phyloP scores from a whole-genome alignment of 2,888 invertebrate species.

The Eretmocerus hayati region DNA sequence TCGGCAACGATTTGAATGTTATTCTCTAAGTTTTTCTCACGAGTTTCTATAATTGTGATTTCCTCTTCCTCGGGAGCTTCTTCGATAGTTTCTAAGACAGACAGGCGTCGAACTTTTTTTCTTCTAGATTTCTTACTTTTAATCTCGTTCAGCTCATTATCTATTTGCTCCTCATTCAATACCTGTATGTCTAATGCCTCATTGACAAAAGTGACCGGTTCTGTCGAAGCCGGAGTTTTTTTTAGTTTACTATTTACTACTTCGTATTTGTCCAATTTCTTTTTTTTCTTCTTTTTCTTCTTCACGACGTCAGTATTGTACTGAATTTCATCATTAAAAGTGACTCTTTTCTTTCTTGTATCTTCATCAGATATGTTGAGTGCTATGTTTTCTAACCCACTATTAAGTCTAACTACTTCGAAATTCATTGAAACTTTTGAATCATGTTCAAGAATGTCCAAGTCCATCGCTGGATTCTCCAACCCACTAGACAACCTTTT shows the following conservation, averaged over 20 bases:
- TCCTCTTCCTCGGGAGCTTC: slow-evolving; percentile 33
- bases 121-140: slow-evolving; percentile 30
- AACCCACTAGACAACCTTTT: background rate
- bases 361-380: slow-evolving; percentile 39
- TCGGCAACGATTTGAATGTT: slow-evolving; percentile 1
- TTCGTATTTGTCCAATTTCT: slow-evolving; percentile 40
- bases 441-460: slow-evolving; percentile 5
- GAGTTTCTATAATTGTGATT: slow-evolving; percentile 1
- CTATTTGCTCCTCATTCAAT: slow-evolving; percentile 30
- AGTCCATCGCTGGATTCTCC: slow-evolving; percentile 14
- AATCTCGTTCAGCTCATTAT: slow-evolving; percentile 36
- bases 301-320: slow-evolving; percentile 32
- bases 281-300: slow-evolving; percentile 29
- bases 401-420: slow-evolving; percentile 32
- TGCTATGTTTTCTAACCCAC: slow-evolving; percentile 37
- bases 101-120: slow-evolving; percentile 26
- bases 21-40: background rate
- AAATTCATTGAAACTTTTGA: slow-evolving; percentile 27
- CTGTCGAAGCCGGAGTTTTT: slow-evolving; percentile 26
- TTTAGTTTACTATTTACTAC: slow-evolving; percentile 33
- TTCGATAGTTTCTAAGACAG: slow-evolving; percentile 36
- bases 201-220: slow-evolving; percentile 28
- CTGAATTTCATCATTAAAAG: slow-evolving; percentile 40
- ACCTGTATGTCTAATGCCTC: slow-evolving; percentile 33
- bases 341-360: slow-evolving; percentile 36